Percentiles rank a stretch among this genome's conserved stretches.
These are phyloP conservation scores for Chloropsis cyanopogon DNA, from an alignment of 2,113 vertebrate genomes.

Conservation along the genomic window DNA sequence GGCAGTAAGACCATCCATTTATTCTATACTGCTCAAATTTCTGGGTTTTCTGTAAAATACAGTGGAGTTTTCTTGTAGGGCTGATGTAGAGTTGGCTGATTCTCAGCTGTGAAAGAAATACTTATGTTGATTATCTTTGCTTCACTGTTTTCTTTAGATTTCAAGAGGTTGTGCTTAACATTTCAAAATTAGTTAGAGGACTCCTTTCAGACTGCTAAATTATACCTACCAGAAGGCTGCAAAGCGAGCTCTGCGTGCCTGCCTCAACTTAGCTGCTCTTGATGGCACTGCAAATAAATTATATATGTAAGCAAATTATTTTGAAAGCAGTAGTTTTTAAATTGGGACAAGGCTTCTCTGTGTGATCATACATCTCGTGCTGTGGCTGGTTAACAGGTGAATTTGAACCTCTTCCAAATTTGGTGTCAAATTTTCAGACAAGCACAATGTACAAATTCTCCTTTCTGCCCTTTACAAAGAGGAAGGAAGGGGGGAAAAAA, in stretches of 20 bases:
- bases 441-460: neutral
- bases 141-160: conserved; percentile 4
- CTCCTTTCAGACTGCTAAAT: conserved; percentile 6
- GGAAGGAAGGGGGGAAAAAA: neutral
- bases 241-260: neutral
- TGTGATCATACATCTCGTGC: neutral
- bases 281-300: neutral
- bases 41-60: neutral
- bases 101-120: neutral
- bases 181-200: conserved; percentile 2
- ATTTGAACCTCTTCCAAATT: neutral
- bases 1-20: neutral
- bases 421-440: neutral
- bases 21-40: neutral
- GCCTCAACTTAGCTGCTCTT: neutral
- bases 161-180: conserved; percentile 30
- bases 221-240: neutral
- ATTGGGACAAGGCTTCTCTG: neutral
- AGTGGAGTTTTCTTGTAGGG: neutral
- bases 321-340: neutral
- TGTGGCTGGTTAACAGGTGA: neutral
- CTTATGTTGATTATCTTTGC: neutral
- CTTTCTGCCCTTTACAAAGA: neutral
- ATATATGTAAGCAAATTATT: neutral
- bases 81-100: neutral